Evolutionary conservation across 2,797 vertebrate species (phyloP), one percentile per base, ranked within the genome.

Genomic region (Odontamblyopus rebecca): DNA sequence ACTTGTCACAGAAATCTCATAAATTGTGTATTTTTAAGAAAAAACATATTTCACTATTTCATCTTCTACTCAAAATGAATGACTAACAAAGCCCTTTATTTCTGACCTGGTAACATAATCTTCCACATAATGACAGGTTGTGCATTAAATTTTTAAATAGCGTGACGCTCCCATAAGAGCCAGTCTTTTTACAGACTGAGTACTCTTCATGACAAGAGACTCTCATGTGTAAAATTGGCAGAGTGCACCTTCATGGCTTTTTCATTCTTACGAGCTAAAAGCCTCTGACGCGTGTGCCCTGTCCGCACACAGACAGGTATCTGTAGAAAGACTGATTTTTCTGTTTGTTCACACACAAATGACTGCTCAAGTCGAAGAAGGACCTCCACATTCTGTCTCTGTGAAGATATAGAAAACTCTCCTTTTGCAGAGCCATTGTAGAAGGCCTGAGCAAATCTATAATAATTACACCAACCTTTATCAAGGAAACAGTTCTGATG

Each of bases 201-300:
- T 57, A 50, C 67, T 68, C 67, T 44, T 68, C 67, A 41, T 59
- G 27, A 68, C 53, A 23, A 68, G 67, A 59, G 67, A 68, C 53
- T 44, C 56, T 68, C 67, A 59, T 68, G 67, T 68, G 67, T 68
- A 68, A 68, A 68, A 68, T 38, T 59, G 56, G 67, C 67, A 59
- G 67, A 68, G 67, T 68, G 53, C 35, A 59, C 67, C 54, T 68
- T 68, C 56, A 68, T 68, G 67, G 53, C 67, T 68, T 68, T 68
- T 68, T 68, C 57, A 59, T 27, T 30, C 54, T 12, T 62, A 3
- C 1, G 5, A 38, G 27, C 32, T 51, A 12, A 26, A 69, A 67
- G 65, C 65, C 27, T 53, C 65, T 29, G 27, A 67, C 19, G 8
- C 11, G 6, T 19, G 50, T 67, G 65, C 48, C 65, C 65, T 67